Conservation (phyloP, 64 coral and sea anemone genomes). For the Stylophora pistillata region DNA sequence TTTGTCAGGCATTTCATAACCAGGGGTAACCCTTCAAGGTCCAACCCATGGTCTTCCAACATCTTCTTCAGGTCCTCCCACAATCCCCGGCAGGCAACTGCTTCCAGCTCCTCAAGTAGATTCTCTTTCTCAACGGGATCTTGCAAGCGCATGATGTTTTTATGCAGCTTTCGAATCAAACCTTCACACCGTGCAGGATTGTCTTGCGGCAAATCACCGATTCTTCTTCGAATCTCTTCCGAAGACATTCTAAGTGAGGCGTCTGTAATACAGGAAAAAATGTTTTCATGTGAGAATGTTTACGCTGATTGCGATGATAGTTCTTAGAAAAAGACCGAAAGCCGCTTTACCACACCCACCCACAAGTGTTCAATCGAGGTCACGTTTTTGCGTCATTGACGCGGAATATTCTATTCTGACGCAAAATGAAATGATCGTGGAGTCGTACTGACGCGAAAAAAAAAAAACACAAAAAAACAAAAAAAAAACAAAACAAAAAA, state of each 20-base stretch:
- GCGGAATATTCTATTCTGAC: too few species aligned
- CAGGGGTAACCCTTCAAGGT: conserved; percentile 21
- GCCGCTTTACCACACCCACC: too few species aligned
- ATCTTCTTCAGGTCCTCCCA: not conserved
- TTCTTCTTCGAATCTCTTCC: not conserved
- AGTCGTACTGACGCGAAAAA: too few species aligned
- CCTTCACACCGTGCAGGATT: conserved; percentile 25
- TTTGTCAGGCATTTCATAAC: conserved; percentile 27
- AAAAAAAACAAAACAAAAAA: too few species aligned
- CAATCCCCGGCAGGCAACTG: conserved; percentile 15
- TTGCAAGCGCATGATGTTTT: not conserved
- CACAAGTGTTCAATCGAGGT: too few species aligned
- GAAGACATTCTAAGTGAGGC: not conserved
- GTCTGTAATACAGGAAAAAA: not conserved
- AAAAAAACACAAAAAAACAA: too few species aligned
- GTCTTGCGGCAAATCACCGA: not conserved
- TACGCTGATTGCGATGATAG: too few species aligned
- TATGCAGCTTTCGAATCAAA: conserved; percentile 34
- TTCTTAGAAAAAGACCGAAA: too few species aligned
- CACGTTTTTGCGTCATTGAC: too few species aligned
- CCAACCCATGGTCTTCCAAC: conserved; percentile 25
- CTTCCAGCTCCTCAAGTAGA: conserved; percentile 4
- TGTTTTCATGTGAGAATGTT: too few species aligned
- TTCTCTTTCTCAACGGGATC: not conserved
- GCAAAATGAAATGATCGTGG: too few species aligned